A percentile compares a stretch with the other conserved stretches of the same genome.
phyloP scores from a whole-genome alignment of 1,140 invertebrate genomes.

The Scaptomyza pallida region DNA sequence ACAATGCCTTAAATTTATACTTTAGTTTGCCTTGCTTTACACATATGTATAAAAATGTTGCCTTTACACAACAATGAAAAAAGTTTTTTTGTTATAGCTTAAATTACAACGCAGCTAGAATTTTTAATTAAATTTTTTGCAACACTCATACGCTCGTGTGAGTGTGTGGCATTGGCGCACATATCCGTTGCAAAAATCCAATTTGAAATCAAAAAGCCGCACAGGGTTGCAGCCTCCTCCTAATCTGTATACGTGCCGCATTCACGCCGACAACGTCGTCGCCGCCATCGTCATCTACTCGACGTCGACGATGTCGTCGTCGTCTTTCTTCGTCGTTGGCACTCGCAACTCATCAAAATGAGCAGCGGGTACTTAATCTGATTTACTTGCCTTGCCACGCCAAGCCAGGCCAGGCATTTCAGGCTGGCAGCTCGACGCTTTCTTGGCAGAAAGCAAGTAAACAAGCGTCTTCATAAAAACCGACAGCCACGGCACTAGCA shows the following conservation, averaged over 20 bases:
- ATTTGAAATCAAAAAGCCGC: constrained; percentile 69
- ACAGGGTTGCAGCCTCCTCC: constrained; percentile 32
- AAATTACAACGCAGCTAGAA: constrained; percentile 26
- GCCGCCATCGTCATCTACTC: neutral
- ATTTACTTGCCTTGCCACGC: constrained; percentile 69
- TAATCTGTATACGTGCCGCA: constrained; percentile 44
- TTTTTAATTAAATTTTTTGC: constrained; percentile 51
- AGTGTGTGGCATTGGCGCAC: constrained; percentile 16
- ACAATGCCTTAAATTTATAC: neutral
- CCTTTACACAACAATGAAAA: neutral
- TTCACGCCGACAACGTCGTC: neutral
- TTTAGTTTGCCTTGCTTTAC: constrained; percentile 1
- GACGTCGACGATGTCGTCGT: constrained; percentile 14
- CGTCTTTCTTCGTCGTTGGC: constrained; percentile 27
- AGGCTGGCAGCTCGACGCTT: constrained; percentile 18
- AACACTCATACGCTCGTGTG: constrained; percentile 21
- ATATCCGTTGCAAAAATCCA: constrained; percentile 54
- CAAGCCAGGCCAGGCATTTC: constrained; percentile 2
- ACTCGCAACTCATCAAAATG: constrained; percentile 76
- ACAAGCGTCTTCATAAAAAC: constrained; percentile 81
- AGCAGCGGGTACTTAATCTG: constrained; percentile 82
- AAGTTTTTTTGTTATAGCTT: constrained; percentile 18
- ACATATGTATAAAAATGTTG: neutral
- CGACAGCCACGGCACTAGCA: constrained; percentile 53
- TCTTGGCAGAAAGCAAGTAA: constrained; percentile 64